Evolutionary conservation across 2,113 vertebrate species (phyloP).

Genomic region (Vanacampus margaritifer): DNA sequence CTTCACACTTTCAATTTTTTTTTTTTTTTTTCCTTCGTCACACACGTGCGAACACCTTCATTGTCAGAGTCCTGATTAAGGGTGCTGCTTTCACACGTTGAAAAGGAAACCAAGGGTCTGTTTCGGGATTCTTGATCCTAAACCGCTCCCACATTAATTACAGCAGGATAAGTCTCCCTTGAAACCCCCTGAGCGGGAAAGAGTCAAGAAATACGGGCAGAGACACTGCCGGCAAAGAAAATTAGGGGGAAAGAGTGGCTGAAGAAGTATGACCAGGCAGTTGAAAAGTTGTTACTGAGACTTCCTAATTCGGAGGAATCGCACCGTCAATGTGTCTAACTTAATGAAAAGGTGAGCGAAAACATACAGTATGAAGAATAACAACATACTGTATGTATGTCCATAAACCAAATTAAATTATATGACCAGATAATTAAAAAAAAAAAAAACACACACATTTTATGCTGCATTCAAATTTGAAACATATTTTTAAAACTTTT

Average conservation of each 20-base stretch:
- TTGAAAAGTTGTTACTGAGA: slow-evolving; percentile 49
- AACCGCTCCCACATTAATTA: slow-evolving; percentile 51
- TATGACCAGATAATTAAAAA: not conserved
- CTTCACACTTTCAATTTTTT: not conserved
- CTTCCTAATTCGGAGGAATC: slow-evolving; percentile 60
- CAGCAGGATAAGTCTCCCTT: slow-evolving; percentile 31
- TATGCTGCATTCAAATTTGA: not conserved
- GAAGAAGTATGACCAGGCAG: slow-evolving; percentile 8
- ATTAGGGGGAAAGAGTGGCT: not conserved
- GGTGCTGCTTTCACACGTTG: slow-evolving; percentile 25
- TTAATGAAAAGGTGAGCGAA: slow-evolving; percentile 21
- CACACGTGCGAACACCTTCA: slow-evolving; percentile 1
- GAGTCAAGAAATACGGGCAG: slow-evolving; percentile 26
- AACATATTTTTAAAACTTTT: no score
- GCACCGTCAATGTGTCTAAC: slow-evolving; percentile 32
- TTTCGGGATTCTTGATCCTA: slow-evolving; percentile 42
- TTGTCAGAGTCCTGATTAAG: slow-evolving; percentile 37
- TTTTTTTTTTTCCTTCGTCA: not conserved
- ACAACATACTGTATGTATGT: not conserved
- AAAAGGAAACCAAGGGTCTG: slow-evolving; percentile 24
- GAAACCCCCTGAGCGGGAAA: slow-evolving; percentile 26
- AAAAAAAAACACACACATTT: no score
- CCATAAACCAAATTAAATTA: not conserved
- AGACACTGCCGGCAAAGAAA: slow-evolving; percentile 11
- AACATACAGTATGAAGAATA: not conserved